These are phyloP conservation scores for Tetranychus cinnabarinus DNA, from an alignment of 1,140 invertebrate genomes.

Conservation along the genomic window DNA sequence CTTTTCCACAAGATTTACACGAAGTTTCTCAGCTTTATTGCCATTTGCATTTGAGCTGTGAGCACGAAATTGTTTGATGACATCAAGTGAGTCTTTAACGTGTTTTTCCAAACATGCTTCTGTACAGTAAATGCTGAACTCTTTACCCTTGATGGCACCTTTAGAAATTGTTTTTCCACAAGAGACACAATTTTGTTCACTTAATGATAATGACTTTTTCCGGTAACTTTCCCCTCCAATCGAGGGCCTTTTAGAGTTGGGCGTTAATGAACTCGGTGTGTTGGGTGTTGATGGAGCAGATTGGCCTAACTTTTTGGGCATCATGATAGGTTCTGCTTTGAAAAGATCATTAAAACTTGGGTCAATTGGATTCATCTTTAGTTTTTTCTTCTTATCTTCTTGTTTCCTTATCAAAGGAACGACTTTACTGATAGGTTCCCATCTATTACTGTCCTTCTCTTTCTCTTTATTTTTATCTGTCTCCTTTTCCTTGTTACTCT, in stretches of 20 bases:
- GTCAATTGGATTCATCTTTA: not conserved
- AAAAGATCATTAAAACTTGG: slow-evolving; percentile 2
- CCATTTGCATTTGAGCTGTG: not conserved
- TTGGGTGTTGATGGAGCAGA: not conserved
- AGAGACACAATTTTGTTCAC: slow-evolving; percentile 4
- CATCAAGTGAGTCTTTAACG: slow-evolving; percentile 39
- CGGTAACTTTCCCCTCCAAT: not conserved
- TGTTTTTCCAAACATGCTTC: slow-evolving; percentile 61
- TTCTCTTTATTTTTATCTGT: not conserved
- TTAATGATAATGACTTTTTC: not conserved
- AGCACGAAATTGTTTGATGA: slow-evolving; percentile 7
- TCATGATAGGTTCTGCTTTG: slow-evolving; percentile 3
- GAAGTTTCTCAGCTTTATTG: slow-evolving; percentile 14
- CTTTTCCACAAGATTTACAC: not conserved
- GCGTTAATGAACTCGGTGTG: not conserved
- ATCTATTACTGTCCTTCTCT: not conserved
- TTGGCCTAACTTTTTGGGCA: not conserved
- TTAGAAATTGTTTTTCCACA: not conserved
- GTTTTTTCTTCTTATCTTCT: slow-evolving; percentile 5
- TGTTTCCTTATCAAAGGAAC: not conserved
- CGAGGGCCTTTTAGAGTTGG: not conserved
- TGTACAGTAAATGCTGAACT: slow-evolving; percentile 48
- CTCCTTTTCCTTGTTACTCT: not conserved
- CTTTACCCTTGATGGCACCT: slow-evolving; percentile 19
- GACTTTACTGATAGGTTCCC: slow-evolving; percentile 1